Evolutionary conservation across 2,797 vertebrate genomes (phyloP).

Genomic region (Rhynchonycteris naso): DNA sequence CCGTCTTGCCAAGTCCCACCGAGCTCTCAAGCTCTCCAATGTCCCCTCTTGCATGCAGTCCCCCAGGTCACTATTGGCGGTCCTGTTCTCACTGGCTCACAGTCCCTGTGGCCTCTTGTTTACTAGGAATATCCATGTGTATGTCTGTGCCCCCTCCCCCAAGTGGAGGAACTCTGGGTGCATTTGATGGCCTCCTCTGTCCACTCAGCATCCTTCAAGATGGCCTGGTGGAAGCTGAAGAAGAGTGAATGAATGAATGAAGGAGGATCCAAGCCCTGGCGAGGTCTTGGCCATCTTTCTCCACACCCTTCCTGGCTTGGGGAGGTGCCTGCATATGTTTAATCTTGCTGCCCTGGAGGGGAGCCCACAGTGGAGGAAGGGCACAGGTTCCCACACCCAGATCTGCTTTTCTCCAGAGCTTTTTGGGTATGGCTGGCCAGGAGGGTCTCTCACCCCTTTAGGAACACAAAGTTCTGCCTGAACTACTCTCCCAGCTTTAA

Average conservation of each 20-base stretch:
- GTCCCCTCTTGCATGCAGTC: background rate
- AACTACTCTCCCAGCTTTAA: background rate
- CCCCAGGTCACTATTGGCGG: background rate
- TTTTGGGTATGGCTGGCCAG: accelerated
- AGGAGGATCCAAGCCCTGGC: background rate
- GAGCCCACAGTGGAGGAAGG: background rate
- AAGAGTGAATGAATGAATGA: background rate
- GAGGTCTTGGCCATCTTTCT: background rate
- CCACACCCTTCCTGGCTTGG: background rate
- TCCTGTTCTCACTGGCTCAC: background rate
- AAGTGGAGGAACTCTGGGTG: background rate
- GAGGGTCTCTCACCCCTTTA: background rate
- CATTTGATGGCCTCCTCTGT: background rate
- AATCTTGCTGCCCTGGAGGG: background rate
- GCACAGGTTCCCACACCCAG: background rate
- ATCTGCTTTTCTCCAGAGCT: background rate
- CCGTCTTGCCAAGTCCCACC: background rate
- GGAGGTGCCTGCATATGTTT: background rate
- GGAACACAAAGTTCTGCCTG: background rate
- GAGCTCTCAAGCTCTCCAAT: background rate
- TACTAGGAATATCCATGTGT: background rate
- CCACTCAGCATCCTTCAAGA: background rate
- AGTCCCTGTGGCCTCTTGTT: background rate
- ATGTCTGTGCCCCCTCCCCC: background rate
- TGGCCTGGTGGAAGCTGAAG: background rate